Evolutionary conservation across 2,888 invertebrate species (phyloP).

Genomic region (Seira sanloemensis): DNA sequence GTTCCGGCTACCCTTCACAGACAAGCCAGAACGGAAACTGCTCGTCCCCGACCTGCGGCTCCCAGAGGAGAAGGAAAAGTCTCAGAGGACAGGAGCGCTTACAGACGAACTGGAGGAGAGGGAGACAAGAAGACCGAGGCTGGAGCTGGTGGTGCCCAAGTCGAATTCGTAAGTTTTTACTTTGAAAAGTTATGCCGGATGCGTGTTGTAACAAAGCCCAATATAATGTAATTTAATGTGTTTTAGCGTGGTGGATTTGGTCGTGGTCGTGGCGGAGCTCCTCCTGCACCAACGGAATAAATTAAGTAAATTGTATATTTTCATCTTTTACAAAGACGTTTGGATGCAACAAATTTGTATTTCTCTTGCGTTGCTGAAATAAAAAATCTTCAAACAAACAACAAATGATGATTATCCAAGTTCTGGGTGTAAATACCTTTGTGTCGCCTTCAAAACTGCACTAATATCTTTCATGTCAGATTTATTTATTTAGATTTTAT

Average conservation of each 20-base stretch:
- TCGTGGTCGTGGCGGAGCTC: conserved; percentile 81
- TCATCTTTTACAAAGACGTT: conserved; percentile 55
- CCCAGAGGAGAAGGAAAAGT: conserved; percentile 84
- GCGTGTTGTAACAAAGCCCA: too few relatives aligned
- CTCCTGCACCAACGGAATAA: conserved; percentile 74
- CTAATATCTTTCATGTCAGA: too few relatives aligned
- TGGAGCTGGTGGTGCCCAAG: conserved; percentile 93
- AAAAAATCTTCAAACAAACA: conserved; percentile 43
- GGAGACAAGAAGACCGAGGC: conserved; percentile 97
- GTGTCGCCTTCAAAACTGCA: too few relatives aligned
- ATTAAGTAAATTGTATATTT: conserved; percentile 48
- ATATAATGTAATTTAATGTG: too few relatives aligned
- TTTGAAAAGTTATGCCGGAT: too few relatives aligned
- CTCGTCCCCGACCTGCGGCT: conserved; percentile 85
- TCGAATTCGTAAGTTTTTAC: conserved; percentile 86
- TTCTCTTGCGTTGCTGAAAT: conserved; percentile 50
- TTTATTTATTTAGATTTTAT: too few relatives aligned
- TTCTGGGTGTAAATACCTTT: too few relatives aligned
- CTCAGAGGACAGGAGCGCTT: conserved; percentile 88
- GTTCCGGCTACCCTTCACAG: conserved; percentile 98
- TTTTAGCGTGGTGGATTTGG: conserved; percentile 90
- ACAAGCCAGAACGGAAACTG: conserved; percentile 89
- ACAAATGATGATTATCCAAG: not conserved
- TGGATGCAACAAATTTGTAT: conserved; percentile 64
- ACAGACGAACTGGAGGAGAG: conserved; percentile 84